phyloP scores from a whole-genome alignment of 2,888 invertebrate species.

The Cylindroiulus punctatus region DNA sequence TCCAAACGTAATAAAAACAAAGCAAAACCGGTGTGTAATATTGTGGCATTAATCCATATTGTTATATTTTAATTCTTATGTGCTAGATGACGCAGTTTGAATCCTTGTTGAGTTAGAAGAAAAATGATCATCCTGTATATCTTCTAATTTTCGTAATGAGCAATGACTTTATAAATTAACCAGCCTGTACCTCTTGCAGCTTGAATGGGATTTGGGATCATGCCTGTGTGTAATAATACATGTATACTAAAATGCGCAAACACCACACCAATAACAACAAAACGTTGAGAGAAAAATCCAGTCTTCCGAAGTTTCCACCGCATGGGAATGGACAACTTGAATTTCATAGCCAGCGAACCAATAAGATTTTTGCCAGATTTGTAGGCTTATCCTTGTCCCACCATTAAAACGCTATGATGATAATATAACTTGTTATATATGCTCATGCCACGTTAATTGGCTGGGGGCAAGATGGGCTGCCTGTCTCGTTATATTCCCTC shows the following conservation, averaged over 20 bases:
- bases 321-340: background rate
- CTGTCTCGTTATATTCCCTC: background rate
- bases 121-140: no score
- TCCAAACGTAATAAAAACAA: no score
- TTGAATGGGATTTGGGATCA: no score
- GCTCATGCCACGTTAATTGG: conserved; percentile 22
- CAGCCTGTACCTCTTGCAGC: no score
- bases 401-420: conserved; percentile 22
- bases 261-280: background rate
- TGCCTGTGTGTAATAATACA: background rate
- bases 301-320: background rate
- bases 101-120: no score
- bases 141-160: no score
- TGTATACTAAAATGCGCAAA: background rate
- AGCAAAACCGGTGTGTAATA: no score
- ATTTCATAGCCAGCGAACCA: background rate
- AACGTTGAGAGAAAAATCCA: background rate
- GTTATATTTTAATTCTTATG: no score
- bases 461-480: background rate
- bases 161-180: no score
- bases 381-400: background rate
- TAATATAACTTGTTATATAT: conserved; percentile 29
- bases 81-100: no score
- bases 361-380: background rate
- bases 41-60: no score